Percentiles rank a stretch among this genome's conserved stretches.
Conservation (phyloP, 2,113 vertebrate genomes). For the Balaeniceps rex region DNA sequence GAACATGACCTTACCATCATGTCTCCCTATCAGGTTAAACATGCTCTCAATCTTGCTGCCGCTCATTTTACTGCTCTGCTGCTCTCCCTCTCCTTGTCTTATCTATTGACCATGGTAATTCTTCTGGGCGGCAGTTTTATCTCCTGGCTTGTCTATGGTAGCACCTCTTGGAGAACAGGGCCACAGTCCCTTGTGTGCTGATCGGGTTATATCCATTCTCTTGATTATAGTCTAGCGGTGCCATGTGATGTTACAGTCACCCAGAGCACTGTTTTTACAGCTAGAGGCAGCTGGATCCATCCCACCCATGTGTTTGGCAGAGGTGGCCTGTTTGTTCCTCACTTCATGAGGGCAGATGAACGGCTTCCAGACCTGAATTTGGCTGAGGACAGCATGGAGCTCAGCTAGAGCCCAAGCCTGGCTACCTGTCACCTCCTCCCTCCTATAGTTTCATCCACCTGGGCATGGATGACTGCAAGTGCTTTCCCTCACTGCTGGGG, state of each 20-base stretch:
- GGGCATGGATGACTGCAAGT: neutral
- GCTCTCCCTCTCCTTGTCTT: neutral
- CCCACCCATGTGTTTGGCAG: neutral
- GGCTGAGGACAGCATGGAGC: neutral
- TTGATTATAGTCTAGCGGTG: rapidly evolving
- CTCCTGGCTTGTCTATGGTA: neutral
- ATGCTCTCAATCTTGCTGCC: neutral
- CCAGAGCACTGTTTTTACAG: neutral
- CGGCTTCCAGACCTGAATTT: neutral
- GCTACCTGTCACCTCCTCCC: neutral
- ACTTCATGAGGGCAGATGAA: rapidly evolving
- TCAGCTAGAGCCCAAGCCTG: neutral
- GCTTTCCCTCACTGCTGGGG: neutral
- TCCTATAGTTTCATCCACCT: neutral
- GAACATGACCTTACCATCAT: neutral
- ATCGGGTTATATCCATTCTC: neutral
- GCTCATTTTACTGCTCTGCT: neutral
- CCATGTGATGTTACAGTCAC: neutral
- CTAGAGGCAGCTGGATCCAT: neutral
- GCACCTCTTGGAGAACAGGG: neutral
- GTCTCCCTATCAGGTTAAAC: neutral
- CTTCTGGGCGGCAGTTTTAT: neutral
- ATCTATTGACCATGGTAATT: neutral
- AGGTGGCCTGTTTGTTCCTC: neutral
- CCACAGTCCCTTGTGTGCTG: neutral